Base-by-base conservation (phyloP, 2,797 vertebrate species). In the Avahi laniger region DNA sequence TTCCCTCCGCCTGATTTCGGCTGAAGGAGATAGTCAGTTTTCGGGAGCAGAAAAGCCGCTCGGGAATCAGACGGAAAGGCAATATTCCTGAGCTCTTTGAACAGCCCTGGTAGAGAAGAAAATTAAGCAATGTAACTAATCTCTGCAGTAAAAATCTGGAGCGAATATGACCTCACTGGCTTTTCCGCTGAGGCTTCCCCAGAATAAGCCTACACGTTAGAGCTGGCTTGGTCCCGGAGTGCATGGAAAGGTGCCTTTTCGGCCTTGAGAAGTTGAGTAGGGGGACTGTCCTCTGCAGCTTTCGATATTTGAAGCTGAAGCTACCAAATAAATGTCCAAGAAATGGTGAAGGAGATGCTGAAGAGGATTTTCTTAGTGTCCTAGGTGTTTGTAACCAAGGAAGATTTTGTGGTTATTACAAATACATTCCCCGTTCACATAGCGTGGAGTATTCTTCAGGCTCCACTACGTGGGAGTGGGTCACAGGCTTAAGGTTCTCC, bases 341-440 rank as follows among this genome's bases (percentile, higher is more conserved):
- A 83, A 59, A 79, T 14, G 17, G 12, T 57, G 61, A 83, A 8
- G 65, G 26, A 52, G 57, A 54, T 46, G 57, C 17, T 2, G 4
- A 63, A 11, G 38, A 46, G 46, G 1, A 4, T 22, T 67, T 75
- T 38, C 67, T 14, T 50, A 38, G 22, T 33, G 50, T 38, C 28
- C n/a, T 50, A n/a, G 73, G 57, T 67, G 28, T 80, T 75, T 61
- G 57, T n/a, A 48, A 89, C 26, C 52, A 48, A 94, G 92, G 70
- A 33, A 57, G 65, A 80, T 69, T 79, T 48, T 89, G 38, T 76
- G 81, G 18, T 80, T 83, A 50, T 20, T 57, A 24, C 81, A 85
- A 38, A 65, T 54, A 28, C 2, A 13, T 46, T 78, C 50, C 57
- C 28, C 46, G 75, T 33, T 86, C 41, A 12, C 13, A 30, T 0